Percentiles rank a stretch among this genome's conserved stretches.
Evolutionary conservation across 2,888 invertebrate species (phyloP).

Genomic region (Ectemnius lituratus): DNA sequence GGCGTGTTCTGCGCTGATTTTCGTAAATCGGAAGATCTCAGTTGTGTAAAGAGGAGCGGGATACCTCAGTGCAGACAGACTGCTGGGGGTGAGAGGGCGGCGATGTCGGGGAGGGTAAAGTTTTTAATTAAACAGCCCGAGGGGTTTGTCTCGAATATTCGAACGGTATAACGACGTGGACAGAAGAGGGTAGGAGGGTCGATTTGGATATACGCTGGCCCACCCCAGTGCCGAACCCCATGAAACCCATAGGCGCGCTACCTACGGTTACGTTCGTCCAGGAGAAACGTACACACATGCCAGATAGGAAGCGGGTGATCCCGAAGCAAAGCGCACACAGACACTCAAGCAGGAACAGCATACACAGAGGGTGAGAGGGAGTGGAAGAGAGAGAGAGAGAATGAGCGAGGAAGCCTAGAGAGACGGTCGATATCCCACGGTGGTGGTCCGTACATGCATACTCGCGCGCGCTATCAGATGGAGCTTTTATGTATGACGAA

Average conservation of each 20-base stretch:
- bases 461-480: slow-evolving; percentile 40
- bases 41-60: slow-evolving; percentile 10
- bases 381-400: no score
- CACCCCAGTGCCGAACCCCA: slow-evolving; percentile 28
- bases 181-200: slow-evolving; percentile 27
- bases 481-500: slow-evolving; percentile 58
- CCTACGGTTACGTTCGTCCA: slow-evolving; percentile 7
- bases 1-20: slow-evolving; percentile 21
- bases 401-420: neutral
- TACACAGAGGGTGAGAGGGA: no score
- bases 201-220: slow-evolving; percentile 43
- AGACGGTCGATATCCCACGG: slow-evolving; percentile 60
- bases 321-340: neutral
- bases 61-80: no score
- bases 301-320: neutral
- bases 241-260: slow-evolving; percentile 18
- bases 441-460: slow-evolving; percentile 41
- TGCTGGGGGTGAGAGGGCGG: slow-evolving; percentile 8
- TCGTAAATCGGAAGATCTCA: slow-evolving; percentile 27
- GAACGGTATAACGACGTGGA: slow-evolving; percentile 32
- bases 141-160: slow-evolving; percentile 26
- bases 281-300: neutral
- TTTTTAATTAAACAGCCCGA: slow-evolving; percentile 60
- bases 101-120: slow-evolving; percentile 23
- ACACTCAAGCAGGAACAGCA: slow-evolving; percentile 13